Percentiles rank a stretch among this genome's conserved stretches.
Conservation (phyloP, 2,797 vertebrate species). For the Ceryle rudis region DNA sequence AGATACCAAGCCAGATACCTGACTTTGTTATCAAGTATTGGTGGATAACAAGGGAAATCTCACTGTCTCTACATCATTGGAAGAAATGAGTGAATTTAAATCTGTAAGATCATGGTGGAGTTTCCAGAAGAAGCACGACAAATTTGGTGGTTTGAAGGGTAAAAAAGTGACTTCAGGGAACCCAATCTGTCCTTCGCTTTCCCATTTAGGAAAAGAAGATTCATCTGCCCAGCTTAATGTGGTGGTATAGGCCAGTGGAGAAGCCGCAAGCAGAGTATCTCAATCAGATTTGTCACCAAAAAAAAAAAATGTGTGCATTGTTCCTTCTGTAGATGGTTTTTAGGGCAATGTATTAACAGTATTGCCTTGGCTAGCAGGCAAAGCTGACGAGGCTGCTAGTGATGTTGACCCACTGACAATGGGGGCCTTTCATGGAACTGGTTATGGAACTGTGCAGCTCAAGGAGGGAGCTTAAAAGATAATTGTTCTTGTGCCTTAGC, state of each 20-base stretch:
- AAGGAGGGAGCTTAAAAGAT: neutral
- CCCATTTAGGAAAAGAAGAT: neutral
- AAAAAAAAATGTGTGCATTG: fast-evolving
- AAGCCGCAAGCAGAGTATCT: neutral
- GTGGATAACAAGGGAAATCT: neutral
- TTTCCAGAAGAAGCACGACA: neutral
- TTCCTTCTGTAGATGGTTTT: neutral
- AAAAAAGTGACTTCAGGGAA: neutral
- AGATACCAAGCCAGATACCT: fast-evolving
- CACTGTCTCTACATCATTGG: neutral
- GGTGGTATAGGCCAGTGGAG: neutral
- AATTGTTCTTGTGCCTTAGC: neutral
- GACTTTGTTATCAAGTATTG: neutral
- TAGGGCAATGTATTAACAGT: neutral
- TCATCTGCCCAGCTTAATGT: neutral
- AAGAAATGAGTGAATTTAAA: neutral
- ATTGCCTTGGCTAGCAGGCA: neutral
- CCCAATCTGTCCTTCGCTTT: fast-evolving
- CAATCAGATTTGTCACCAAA: neutral
- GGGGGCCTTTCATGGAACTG: neutral
- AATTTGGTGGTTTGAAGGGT: neutral
- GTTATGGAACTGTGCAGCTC: neutral
- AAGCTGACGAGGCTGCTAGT: neutral
- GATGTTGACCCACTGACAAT: neutral
- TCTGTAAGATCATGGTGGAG: neutral